Evolutionary conservation across 1,140 invertebrate species (phyloP), one percentile per base, ranked within the genome.

Genomic region (Pentalonia nigronervosa): DNA sequence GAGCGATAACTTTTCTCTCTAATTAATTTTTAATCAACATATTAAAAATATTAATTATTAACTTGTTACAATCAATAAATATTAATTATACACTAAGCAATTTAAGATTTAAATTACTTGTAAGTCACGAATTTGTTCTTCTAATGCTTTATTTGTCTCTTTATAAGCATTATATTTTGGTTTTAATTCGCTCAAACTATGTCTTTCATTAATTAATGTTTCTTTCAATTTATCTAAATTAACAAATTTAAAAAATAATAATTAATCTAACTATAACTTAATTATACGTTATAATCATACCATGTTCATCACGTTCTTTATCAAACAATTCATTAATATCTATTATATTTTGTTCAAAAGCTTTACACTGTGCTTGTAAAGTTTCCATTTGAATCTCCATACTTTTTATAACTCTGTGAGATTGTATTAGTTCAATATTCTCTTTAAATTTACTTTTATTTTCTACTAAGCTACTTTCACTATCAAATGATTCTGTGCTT

Each of bases 91-190:
- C 11, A 50, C 25, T 7, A 50, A 50, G 36, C 7, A 88, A 36
- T 53, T 11, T 23, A 7, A 84, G 21, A 56, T 93, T 93, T 7
- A 84, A 84, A 36, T 86, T 93, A 93, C 91, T 84, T 93, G 91
- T 84, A 93, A 93, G 14, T 93, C 91, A 83, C 67, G 91, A 93
- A 93, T 93, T 93, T 93, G 91, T 93, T 93, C 91, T 84, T 93
- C 91, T 36, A 93, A 60, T 56, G 34, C 91, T 93, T 84, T 93
- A 56, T 93, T 93, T n/a, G 81, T 56, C 7, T 93, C 91, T 93
- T 86, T 93, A 86, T 41, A 86, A 20, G 81, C 45, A 56, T 93
- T 93, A 30, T 50, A 84, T 34, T 93, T 84, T 41, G 50, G 23
- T 41, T 93, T 93, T 56, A 93, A 20, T 86, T 93, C 91, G 56